phyloP scores from a whole-genome alignment of 2,797 vertebrate species.

The Nyctibius grandis region DNA sequence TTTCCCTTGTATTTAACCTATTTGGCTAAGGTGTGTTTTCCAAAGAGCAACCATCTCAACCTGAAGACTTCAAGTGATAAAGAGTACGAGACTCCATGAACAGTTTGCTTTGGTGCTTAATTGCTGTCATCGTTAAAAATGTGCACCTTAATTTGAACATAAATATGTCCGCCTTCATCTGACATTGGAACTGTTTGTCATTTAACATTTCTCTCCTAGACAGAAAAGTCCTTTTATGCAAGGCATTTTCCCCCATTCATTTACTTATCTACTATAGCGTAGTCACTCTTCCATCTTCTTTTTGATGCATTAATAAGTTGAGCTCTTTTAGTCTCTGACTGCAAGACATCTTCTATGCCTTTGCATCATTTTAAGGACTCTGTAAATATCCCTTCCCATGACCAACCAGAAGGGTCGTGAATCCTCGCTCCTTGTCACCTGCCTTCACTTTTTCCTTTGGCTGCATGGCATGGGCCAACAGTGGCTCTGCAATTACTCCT shows the following conservation, averaged over 20 bases:
- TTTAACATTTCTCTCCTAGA: not conserved
- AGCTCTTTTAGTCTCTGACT: not conserved
- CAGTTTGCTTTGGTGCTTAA: not conserved
- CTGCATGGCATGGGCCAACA: not conserved
- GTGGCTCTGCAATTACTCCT: not conserved
- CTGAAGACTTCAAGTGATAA: not conserved
- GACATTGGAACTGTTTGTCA: not conserved
- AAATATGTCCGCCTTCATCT: not conserved
- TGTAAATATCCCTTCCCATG: not conserved
- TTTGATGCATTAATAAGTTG: not conserved
- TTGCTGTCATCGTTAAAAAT: not conserved
- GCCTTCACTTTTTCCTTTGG: not conserved
- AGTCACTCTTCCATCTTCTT: not conserved
- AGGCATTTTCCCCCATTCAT: not conserved
- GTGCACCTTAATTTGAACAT: not conserved
- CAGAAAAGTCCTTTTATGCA: not conserved
- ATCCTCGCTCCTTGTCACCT: not conserved
- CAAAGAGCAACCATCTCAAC: not conserved
- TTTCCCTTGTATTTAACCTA: not conserved
- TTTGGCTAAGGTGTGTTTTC: not conserved
- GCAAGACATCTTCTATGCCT: not conserved
- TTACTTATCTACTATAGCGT: not conserved
- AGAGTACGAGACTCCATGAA: not conserved
- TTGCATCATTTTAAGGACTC: not conserved
- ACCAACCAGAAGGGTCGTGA: not conserved